Evolutionary conservation across 2,888 invertebrate genomes (phyloP).

Genomic region (Drosophila kokeensis): DNA sequence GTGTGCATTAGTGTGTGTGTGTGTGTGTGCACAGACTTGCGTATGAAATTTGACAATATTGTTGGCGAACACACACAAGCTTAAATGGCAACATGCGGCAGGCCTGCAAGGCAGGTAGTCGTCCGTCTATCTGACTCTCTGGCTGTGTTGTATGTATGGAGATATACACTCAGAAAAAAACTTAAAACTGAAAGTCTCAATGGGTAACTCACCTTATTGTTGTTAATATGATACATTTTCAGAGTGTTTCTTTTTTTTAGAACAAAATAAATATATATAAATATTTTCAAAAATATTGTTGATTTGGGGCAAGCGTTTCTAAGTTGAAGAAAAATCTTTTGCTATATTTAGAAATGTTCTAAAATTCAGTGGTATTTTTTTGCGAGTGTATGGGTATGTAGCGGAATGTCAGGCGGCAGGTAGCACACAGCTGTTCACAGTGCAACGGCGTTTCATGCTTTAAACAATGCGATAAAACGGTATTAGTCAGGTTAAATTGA

Average conservation of each 20-base stretch:
- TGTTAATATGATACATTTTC: no score
- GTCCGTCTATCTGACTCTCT: not conserved
- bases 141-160: not conserved
- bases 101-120: slow-evolving; percentile 51
- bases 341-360: not conserved
- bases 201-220: no score
- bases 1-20: not conserved
- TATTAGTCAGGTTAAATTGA: slow-evolving; percentile 82
- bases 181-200: no score
- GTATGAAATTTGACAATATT: slow-evolving; percentile 77
- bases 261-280: no score
- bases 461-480: slow-evolving; percentile 80
- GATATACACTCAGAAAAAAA: not conserved
- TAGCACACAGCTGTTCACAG: slow-evolving; percentile 27
- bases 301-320: no score
- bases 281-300: no score
- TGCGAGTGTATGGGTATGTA: not conserved
- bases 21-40: slow-evolving; percentile 19
- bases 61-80: slow-evolving; percentile 56
- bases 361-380: not conserved
- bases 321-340: not conserved
- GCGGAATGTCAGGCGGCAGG: slow-evolving; percentile 13
- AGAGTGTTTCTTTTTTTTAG: no score
- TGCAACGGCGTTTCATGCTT: slow-evolving; percentile 72
- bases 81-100: slow-evolving; percentile 34